Percentiles rank a stretch among this genome's conserved stretches.
These are phyloP conservation scores for Sialis lutaria DNA, from an alignment of 2,888 invertebrate genomes.

Conservation along the genomic window DNA sequence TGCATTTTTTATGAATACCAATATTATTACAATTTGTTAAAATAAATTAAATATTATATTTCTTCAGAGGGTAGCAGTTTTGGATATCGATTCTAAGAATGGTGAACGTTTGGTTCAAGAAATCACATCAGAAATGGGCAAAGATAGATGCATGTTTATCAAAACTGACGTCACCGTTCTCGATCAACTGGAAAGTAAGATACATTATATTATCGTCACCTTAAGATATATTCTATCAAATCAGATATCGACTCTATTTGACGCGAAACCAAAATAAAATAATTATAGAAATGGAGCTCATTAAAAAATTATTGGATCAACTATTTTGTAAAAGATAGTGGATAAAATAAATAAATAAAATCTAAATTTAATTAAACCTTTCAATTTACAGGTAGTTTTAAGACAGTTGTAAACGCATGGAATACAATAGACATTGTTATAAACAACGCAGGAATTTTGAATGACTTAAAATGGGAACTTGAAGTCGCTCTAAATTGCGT, in stretches of 20 bases:
- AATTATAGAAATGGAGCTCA: too few species aligned
- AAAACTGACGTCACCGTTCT: constrained; percentile 57
- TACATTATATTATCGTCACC: neutral
- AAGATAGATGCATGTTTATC: constrained; percentile 47
- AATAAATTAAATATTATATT: neutral
- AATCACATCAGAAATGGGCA: constrained; percentile 42
- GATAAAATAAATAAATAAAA: too few species aligned
- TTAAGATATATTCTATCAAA: too few species aligned
- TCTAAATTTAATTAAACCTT: too few species aligned
- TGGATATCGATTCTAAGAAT: constrained; percentile 15
- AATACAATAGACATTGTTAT: constrained; percentile 35
- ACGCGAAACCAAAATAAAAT: too few species aligned
- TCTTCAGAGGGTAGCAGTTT: constrained; percentile 18
- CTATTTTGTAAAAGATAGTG: too few species aligned
- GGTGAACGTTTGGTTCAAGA: constrained; percentile 44
- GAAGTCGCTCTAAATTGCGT: constrained; percentile 37
- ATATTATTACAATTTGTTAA: too few species aligned
- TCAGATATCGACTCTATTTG: too few species aligned
- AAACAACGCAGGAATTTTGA: constrained; percentile 67
- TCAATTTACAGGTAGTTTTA: constrained; percentile 22
- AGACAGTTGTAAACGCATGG: constrained; percentile 23
- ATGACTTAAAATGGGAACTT: constrained; percentile 57
- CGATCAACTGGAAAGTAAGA: constrained; percentile 49
- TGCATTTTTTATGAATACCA: too few species aligned
- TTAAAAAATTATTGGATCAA: too few species aligned